These are phyloP conservation scores for Sorex fumeus DNA, from an alignment of 2,113 vertebrate genomes.

Conservation along the genomic window DNA sequence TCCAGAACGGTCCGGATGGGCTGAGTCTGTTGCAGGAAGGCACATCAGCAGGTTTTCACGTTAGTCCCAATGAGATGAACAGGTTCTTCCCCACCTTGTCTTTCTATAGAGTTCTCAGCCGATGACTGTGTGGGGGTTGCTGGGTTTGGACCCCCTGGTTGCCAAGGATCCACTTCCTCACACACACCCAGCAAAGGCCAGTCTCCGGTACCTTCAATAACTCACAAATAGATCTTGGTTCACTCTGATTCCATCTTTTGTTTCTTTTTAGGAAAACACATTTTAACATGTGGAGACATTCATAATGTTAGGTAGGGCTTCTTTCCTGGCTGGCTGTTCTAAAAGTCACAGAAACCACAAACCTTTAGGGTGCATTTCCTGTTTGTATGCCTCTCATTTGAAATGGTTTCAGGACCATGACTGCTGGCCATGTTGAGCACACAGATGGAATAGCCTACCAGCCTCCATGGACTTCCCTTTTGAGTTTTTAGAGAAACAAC, in stretches of 20 bases:
- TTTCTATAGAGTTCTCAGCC: background rate
- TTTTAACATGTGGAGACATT: background rate
- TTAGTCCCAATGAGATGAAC: background rate
- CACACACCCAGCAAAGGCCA: background rate
- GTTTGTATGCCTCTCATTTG: background rate
- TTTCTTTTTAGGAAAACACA: background rate
- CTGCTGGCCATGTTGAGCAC: background rate
- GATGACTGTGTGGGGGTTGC: background rate
- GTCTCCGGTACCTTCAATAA: background rate
- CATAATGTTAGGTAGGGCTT: background rate
- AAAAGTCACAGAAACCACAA: background rate
- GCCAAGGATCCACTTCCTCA: background rate
- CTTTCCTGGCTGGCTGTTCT: background rate
- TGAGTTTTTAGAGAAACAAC: slow-evolving; percentile 4
- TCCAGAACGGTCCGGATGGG: background rate
- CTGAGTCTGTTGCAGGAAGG: background rate
- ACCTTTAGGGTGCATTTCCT: background rate
- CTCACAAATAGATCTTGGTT: background rate
- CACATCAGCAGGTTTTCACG: background rate
- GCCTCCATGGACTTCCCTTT: background rate
- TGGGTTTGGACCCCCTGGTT: background rate
- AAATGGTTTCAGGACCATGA: background rate
- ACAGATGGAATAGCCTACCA: background rate
- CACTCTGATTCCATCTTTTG: background rate
- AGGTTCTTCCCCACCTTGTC: background rate